Base-by-base conservation (phyloP, 1,140 invertebrate genomes). In the Drosophila subpulchrella region DNA sequence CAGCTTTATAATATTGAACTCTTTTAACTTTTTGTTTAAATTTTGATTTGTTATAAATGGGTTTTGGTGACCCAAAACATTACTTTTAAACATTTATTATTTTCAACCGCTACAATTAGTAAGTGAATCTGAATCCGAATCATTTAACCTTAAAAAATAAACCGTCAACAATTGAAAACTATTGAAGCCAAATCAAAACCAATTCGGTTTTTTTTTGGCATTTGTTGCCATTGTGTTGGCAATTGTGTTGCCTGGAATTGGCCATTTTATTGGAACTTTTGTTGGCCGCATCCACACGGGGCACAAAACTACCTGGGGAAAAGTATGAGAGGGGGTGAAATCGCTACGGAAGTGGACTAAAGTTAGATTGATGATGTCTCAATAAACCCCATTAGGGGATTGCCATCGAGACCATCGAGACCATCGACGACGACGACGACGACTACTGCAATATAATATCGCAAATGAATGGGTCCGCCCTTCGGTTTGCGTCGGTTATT, bases 381-480 rank as follows among this genome's bases (percentile, higher is more conserved):
- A 77, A 75, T 66, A 75, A 66, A 75, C 17, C 53, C 47, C 54
- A 75, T 76, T 76, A 55, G 54, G 51, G 58, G 53, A 62, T 77
- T 63, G 54, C 68, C 68, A 67, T 81, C 61, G 73, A 74, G 61
- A 59, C 36, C 46, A 7, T 24, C 61, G 24, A 47, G n/a, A n/a
- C n/a, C 39, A 6, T 20, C 15, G 4, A 15, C 36, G 7, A 17
- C n/a, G 34, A 36, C 34, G 27, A 27, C 34, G 6, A 36, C 34
- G 27, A 27, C 41, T 20, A 59, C 66, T 76, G 67, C 51, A 77
- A 63, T 77, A 85, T 85, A 89, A 89, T 80, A 88, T 80, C 48
- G 72, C 66, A 86, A 86, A 88, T 85, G 78, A 85, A 85, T 85
- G 60, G 6, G 1, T 11, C 44, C 34, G 42, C 1, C 8, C 4